Base-by-base conservation (phyloP, 2,888 invertebrate genomes). In the Carcina quercana region DNA sequence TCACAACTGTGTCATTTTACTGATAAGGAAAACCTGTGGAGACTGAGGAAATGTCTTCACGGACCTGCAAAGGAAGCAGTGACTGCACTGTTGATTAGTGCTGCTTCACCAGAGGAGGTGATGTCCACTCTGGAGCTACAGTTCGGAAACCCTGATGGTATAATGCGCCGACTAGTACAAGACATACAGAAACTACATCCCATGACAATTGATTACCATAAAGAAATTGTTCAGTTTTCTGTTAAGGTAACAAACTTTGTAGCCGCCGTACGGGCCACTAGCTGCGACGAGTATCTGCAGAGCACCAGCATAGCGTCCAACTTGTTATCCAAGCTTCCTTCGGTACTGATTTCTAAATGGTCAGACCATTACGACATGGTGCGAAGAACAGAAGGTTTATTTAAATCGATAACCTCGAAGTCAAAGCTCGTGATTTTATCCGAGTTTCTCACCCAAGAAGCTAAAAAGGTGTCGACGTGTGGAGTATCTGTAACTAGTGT, bases 31-130 rank as follows among this genome's bases (percentile, higher is more conserved):
- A 52, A 50, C 14, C 3, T 50, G 4, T 47, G 47, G 47, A 24
- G 53, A 1, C 13, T 50, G 13, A 19, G 48, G n/a, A 50, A 41
- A 20, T 44, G 47, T 28, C 38, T 53, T 4, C 41, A 30, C 14
- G 50, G 49, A 5, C 29, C 35, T 0, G 49, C 51, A 2, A 47
- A n/a, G n/a, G n/a, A n/a, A n/a, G n/a, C n/a, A n/a, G n/a, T n/a
- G n/a, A n/a, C n/a, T n/a, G n/a, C n/a, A n/a, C n/a, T n/a, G n/a
- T n/a, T n/a, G n/a, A n/a, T n/a, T n/a, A n/a, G n/a, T n/a, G n/a
- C n/a, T n/a, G n/a, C n/a, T n/a, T n/a, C n/a, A n/a, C n/a, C n/a
- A n/a, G n/a, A n/a, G n/a, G n/a, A n/a, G n/a, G n/a, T n/a, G n/a
- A n/a, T n/a, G n/a, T n/a, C n/a, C n/a, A n/a, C n/a, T n/a, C n/a